phyloP scores from a whole-genome alignment of 2,888 invertebrate genomes.

The Cataglyphis altisquamis region DNA sequence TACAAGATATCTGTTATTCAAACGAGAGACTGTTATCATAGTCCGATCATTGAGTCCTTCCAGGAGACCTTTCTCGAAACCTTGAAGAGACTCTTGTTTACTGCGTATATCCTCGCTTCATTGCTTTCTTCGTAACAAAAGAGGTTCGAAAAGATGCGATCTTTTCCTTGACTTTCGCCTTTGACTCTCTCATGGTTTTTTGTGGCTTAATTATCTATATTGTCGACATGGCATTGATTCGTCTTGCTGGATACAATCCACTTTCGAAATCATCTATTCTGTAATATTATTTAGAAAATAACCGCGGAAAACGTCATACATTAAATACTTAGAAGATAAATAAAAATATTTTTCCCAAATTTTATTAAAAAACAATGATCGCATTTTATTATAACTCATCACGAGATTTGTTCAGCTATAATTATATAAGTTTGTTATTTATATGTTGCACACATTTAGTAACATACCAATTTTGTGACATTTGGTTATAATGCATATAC shows the following conservation, averaged over 20 bases:
- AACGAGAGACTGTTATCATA: conserved; percentile 32
- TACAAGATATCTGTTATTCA: conserved; percentile 41
- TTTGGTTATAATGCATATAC: too few species aligned
- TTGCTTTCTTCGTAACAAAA: background rate
- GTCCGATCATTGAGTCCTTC: conserved; percentile 43
- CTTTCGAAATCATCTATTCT: background rate
- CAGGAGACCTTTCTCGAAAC: conserved; percentile 17
- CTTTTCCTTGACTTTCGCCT: conserved; percentile 9
- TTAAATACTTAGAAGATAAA: too few species aligned
- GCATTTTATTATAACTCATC: too few species aligned
- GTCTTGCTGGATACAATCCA: too few species aligned
- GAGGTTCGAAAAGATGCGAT: conserved; percentile 23
- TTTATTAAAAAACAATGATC: too few species aligned
- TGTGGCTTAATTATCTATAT: background rate
- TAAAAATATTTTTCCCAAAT: too few species aligned
- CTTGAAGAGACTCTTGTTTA: conserved; percentile 22
- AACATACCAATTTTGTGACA: too few species aligned
- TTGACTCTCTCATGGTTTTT: conserved; percentile 2
- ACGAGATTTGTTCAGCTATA: too few species aligned
- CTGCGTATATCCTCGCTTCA: background rate
- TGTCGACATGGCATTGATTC: background rate
- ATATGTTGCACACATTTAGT: too few species aligned
- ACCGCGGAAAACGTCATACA: background rate
- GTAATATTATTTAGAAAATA: background rate
- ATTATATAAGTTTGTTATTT: too few species aligned